phyloP scores from a whole-genome alignment of 2,113 vertebrate species.

The Gymnocephalus cernua region DNA sequence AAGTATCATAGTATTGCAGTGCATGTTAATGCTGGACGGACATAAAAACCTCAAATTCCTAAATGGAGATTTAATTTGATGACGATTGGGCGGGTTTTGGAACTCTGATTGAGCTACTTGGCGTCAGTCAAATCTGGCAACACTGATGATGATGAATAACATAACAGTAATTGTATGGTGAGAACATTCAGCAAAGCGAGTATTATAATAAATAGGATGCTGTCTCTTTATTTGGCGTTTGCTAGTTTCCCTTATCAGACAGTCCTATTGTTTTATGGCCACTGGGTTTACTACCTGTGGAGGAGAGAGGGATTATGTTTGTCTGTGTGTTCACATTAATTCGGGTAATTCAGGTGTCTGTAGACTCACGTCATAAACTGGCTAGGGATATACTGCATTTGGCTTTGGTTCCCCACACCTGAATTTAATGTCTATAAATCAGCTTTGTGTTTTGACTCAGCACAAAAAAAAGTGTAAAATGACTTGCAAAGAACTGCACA shows the following conservation, averaged over 20 bases:
- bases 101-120: not conserved
- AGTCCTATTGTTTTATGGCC: slow-evolving; percentile 17
- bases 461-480: not conserved
- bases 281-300: slow-evolving; percentile 7
- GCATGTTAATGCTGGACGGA: not conserved
- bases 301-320: not conserved
- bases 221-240: not conserved
- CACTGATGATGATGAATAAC: not conserved
- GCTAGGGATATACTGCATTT: not conserved
- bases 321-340: not conserved
- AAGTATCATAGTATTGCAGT: not conserved
- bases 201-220: not conserved
- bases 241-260: not conserved
- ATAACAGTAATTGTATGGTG: not conserved
- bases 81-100: not conserved
- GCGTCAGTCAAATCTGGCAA: not conserved
- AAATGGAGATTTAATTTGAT: not conserved
- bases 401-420: not conserved
- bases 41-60: too few species aligned
- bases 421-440: not conserved
- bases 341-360: not conserved
- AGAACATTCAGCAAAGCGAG: not conserved
- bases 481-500: not conserved
- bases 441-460: not conserved
- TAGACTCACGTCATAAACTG: not conserved